These are phyloP conservation scores for Caloenas nicobarica DNA, from an alignment of 2,113 vertebrate species.

Conservation along the genomic window DNA sequence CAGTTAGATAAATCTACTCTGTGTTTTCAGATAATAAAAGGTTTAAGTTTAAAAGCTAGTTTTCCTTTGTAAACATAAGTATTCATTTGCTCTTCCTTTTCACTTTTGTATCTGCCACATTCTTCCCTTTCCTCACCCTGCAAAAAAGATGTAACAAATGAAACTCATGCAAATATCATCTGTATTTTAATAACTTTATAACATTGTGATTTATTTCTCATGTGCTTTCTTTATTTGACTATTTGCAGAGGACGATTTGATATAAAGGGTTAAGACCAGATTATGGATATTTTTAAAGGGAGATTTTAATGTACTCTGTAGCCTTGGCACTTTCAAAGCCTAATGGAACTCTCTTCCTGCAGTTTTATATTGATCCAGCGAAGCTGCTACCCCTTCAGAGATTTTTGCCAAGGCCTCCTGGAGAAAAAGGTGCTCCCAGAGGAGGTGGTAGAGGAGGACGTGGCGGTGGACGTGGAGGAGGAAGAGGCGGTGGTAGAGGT, in stretches of 20 bases:
- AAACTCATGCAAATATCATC: background rate
- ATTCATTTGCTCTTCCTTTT: background rate
- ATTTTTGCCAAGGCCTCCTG: slow-evolving; percentile 93
- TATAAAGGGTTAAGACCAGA: background rate
- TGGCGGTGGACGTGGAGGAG: slow-evolving; percentile 82
- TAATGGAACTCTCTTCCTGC: background rate
- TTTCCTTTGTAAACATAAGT: background rate
- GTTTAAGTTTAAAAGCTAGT: background rate
- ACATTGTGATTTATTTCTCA: background rate
- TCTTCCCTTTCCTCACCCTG: background rate
- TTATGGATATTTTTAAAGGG: background rate
- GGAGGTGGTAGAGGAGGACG: slow-evolving; percentile 87
- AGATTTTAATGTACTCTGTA: background rate
- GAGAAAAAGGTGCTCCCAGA: slow-evolving; percentile 89
- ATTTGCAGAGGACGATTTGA: background rate
- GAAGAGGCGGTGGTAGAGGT: slow-evolving; percentile 85
- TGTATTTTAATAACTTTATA: background rate
- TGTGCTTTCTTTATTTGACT: background rate
- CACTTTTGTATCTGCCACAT: background rate
- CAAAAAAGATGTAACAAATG: background rate
- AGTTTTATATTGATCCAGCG: slow-evolving; percentile 98
- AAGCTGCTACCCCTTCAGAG: slow-evolving; percentile 94
- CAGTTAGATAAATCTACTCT: background rate
- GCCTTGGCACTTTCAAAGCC: background rate
- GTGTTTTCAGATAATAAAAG: background rate